These are phyloP conservation scores for Lepeophtheirus nordmannii DNA, from an alignment of 2,888 invertebrate species.

Conservation along the genomic window DNA sequence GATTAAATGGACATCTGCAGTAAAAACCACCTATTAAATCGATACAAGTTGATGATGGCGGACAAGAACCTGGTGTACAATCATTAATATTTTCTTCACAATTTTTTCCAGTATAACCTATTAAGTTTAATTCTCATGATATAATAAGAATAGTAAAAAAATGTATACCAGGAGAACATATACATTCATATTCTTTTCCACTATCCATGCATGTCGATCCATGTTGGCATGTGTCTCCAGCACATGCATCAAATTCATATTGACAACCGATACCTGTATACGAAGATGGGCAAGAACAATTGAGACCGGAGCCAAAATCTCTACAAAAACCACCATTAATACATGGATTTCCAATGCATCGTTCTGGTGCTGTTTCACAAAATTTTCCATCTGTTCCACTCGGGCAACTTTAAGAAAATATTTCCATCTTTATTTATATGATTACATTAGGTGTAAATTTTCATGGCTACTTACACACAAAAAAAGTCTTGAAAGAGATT, in stretches of 20 bases:
- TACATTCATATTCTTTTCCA: conserved; percentile 61
- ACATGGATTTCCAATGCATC: conserved; percentile 81
- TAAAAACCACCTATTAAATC: conserved; percentile 78
- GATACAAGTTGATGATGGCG: conserved; percentile 79
- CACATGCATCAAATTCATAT: conserved; percentile 82
- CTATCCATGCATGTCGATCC: conserved; percentile 80
- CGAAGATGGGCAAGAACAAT: conserved; percentile 76
- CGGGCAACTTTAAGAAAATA: conserved; percentile 44
- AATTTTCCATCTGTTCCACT: conserved; percentile 91
- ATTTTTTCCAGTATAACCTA: conserved; percentile 49
- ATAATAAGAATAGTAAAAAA: not conserved
- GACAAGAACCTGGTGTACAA: conserved; percentile 83
- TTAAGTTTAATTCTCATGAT: too few species aligned
- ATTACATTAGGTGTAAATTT: conserved; percentile 3
- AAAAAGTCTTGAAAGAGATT: conserved; percentile 78
- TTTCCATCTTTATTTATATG: conserved; percentile 20
- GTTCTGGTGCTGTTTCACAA: conserved; percentile 88
- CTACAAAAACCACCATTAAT: conserved; percentile 91
- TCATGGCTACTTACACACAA: conserved; percentile 55
- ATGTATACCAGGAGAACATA: conserved; percentile 55
- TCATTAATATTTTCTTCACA: conserved; percentile 80
- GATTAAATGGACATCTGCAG: conserved; percentile 90
- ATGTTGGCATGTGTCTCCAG: conserved; percentile 69
- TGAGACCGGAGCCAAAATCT: conserved; percentile 84
- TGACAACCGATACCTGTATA: conserved; percentile 78